A percentile compares a stretch with the other conserved stretches of the same genome.
Conservation (phyloP, 2,113 vertebrate genomes). For the Laticauda colubrina region DNA sequence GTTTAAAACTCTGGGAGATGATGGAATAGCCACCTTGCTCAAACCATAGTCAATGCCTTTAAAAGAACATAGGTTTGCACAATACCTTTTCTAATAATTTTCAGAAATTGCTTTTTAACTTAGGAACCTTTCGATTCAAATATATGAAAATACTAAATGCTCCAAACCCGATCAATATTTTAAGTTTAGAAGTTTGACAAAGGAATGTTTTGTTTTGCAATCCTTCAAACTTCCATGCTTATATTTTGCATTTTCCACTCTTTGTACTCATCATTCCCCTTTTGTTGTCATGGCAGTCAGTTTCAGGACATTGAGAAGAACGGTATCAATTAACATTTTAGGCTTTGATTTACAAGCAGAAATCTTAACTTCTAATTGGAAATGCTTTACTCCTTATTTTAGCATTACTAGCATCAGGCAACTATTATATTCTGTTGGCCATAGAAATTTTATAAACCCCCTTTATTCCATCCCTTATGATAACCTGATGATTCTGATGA, state of each 20-base stretch:
- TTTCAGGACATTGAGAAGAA: conserved; percentile 24
- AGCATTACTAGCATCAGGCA: conserved; percentile 48
- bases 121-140: neutral
- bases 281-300: neutral
- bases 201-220: neutral
- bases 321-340: neutral
- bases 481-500: conserved; percentile 47
- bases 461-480: conserved; percentile 41
- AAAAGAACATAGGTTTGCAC: neutral
- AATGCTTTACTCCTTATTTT: conserved; percentile 14
- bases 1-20: neutral
- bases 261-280: neutral
- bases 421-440: conserved; percentile 46
- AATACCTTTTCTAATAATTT: neutral
- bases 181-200: neutral
- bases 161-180: neutral
- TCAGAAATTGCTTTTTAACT: neutral
- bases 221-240: neutral
- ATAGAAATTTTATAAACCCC: conserved; percentile 55
- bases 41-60: neutral
- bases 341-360: neutral
- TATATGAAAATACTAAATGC: neutral
- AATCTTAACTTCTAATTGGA: conserved; percentile 26
- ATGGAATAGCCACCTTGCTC: neutral
- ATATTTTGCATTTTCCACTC: neutral